Conservation (phyloP, 1,140 invertebrate species). For the Chelonus insularis region DNA sequence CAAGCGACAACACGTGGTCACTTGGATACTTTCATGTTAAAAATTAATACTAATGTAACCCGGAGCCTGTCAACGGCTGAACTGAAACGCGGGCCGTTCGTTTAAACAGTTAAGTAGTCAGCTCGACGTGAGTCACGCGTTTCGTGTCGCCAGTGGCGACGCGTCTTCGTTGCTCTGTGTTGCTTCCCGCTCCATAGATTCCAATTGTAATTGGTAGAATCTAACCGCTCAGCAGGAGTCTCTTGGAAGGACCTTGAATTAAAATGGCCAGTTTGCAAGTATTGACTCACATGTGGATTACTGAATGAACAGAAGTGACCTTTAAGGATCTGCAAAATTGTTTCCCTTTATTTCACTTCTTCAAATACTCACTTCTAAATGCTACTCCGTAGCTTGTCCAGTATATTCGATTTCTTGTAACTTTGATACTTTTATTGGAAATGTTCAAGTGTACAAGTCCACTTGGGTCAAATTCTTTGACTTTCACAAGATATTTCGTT, state of each 20-base stretch:
- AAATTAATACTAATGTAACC: constrained; percentile 4
- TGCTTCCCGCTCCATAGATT: constrained; percentile 4
- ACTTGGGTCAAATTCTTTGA: too few species aligned
- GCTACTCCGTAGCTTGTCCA: too few species aligned
- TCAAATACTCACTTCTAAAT: too few species aligned
- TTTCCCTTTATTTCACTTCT: too few species aligned
- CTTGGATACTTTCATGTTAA: neutral
- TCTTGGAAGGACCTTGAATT: too few species aligned
- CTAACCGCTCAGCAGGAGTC: neutral
- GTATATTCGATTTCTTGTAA: too few species aligned
- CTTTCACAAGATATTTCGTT: too few species aligned
- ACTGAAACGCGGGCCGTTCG: constrained; percentile 22
- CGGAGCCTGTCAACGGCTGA: constrained; percentile 11
- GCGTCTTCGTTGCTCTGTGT: neutral
- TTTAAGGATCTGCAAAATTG: neutral
- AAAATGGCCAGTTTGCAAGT: too few species aligned
- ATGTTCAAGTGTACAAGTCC: too few species aligned
- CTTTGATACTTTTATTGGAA: too few species aligned
- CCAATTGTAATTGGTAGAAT: neutral
- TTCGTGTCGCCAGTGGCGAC: constrained; percentile 13
- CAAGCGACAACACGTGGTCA: neutral
- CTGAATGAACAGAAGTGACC: neutral
- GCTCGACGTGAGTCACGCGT: constrained; percentile 5
- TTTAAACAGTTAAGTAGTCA: constrained; percentile 18
- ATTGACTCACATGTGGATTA: neutral